These are phyloP conservation scores for Matsumurasca onukii DNA, from an alignment of 1,140 invertebrate genomes.

Conservation along the genomic window DNA sequence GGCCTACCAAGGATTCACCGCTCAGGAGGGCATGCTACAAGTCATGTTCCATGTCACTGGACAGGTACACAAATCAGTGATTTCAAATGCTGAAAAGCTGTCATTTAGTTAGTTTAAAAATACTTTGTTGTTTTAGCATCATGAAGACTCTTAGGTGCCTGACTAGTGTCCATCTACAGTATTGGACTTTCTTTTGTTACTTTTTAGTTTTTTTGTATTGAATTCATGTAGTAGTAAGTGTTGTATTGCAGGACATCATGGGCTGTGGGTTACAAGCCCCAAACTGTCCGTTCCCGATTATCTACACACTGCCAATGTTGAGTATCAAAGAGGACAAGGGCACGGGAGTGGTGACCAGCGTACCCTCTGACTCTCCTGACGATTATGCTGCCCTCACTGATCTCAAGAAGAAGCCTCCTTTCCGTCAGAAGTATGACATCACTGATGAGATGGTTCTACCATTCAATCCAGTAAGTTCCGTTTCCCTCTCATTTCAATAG, in stretches of 20 bases:
- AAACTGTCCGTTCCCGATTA: constrained; percentile 73
- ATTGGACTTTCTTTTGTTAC: background rate
- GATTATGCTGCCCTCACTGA: constrained; percentile 95
- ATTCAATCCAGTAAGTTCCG: constrained; percentile 73
- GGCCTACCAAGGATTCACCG: constrained; percentile 92
- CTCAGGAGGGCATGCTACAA: constrained; percentile 75
- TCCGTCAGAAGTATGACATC: constrained; percentile 93
- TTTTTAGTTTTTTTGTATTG: background rate
- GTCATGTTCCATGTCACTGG: constrained; percentile 72
- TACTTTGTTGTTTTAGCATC: too few species aligned
- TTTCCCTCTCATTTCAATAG: too few species aligned
- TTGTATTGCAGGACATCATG: constrained; percentile 72
- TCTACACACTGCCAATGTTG: constrained; percentile 97
- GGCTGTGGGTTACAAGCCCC: constrained; percentile 83
- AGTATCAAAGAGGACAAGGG: constrained; percentile 98
- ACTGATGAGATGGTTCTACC: constrained; percentile 92
- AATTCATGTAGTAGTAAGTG: background rate
- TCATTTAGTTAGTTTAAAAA: too few species aligned
- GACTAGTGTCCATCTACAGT: too few species aligned
- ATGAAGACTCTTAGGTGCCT: too few species aligned
- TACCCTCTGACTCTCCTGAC: constrained; percentile 98
- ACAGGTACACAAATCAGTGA: too few species aligned
- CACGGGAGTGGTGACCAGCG: constrained; percentile 97
- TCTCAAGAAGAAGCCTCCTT: constrained; percentile 91
- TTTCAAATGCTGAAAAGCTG: too few species aligned